phyloP scores from a whole-genome alignment of 2,797 vertebrate genomes.

The Carapus acus region DNA sequence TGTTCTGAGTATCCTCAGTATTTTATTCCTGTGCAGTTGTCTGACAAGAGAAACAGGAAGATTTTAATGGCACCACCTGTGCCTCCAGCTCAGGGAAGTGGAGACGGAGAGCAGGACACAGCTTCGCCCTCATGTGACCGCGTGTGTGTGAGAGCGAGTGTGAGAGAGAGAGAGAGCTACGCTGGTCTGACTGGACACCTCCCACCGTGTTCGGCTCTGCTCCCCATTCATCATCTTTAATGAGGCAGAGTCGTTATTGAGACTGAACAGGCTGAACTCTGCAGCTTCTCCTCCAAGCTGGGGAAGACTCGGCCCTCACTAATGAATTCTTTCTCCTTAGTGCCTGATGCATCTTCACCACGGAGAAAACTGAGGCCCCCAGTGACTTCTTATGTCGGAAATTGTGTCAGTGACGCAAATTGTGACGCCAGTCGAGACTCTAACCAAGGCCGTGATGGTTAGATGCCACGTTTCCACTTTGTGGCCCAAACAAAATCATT shows the following conservation, averaged over 20 bases:
- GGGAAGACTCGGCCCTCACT: conserved; percentile 1
- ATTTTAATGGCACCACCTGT: too few relatives aligned
- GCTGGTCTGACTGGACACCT: neutral
- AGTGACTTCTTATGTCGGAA: neutral
- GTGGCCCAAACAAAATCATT: too few relatives aligned
- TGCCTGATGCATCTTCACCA: conserved; percentile 9
- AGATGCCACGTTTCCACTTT: too few relatives aligned
- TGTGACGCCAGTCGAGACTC: too few relatives aligned
- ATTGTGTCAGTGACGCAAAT: too few relatives aligned
- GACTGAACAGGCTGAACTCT: conserved; percentile 10
- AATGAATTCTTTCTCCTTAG: conserved; percentile 11
- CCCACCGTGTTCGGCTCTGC: conserved; percentile 6
- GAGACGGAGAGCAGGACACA: too few relatives aligned
- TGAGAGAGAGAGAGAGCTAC: neutral
- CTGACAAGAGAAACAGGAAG: too few relatives aligned
- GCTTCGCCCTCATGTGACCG: too few relatives aligned
- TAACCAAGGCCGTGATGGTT: too few relatives aligned
- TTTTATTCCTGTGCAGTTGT: too few relatives aligned
- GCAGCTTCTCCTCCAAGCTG: conserved; percentile 9
- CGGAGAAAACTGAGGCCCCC: neutral
- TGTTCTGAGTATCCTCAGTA: too few relatives aligned
- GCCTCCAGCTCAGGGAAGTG: too few relatives aligned
- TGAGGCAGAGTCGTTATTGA: conserved; percentile 25
- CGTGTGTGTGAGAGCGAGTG: neutral
- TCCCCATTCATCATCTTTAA: conserved; percentile 45